Evolutionary conservation across 2,113 vertebrate genomes (phyloP).

Genomic region (Panthera tigris): DNA sequence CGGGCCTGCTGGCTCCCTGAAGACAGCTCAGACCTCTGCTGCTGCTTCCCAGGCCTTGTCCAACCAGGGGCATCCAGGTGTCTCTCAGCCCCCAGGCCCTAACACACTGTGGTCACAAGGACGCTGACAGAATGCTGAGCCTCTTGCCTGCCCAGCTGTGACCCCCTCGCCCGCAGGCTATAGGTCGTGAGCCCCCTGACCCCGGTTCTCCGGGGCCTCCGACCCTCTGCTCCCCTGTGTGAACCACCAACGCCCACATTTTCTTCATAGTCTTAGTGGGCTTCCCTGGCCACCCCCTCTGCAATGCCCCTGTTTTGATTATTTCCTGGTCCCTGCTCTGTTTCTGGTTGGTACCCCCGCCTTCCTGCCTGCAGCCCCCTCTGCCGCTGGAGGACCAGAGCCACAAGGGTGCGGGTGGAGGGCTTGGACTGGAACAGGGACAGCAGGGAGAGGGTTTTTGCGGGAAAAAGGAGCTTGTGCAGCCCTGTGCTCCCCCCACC

Average conservation of each 20-base stretch:
- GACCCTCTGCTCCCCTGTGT: neutral
- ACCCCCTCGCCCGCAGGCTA: neutral
- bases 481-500: no score
- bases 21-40: fast-evolving
- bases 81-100: neutral
- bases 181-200: neutral
- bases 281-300: no score
- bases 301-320: fast-evolving
- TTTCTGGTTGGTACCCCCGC: fast-evolving
- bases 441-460: neutral
- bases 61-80: neutral
- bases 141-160: no score
- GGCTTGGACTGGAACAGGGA: neutral
- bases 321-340: neutral
- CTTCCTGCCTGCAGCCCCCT: neutral
- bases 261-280: neutral
- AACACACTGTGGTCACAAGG: neutral
- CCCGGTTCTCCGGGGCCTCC: neutral
- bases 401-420: neutral
- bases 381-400: neutral
- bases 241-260: neutral
- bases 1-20: neutral
- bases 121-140: neutral
- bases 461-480: neutral
- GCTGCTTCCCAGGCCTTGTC: neutral